phyloP scores from a whole-genome alignment of 2,797 vertebrate genomes.

The Myripristis murdjan region DNA sequence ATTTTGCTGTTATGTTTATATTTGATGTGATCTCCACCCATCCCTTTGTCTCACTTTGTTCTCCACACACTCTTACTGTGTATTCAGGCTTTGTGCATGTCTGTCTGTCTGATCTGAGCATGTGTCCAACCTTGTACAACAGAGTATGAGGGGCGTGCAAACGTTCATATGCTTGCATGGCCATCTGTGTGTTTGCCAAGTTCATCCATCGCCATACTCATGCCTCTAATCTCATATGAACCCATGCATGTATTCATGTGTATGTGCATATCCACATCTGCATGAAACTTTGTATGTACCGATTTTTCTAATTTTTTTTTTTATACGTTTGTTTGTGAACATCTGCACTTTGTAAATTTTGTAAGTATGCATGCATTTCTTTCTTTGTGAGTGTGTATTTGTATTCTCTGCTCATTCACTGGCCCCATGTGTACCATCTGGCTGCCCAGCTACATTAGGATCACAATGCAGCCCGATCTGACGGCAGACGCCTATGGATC shows the following conservation, averaged over 20 bases:
- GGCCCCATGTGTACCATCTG: conserved; percentile 67
- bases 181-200: conserved; percentile 66
- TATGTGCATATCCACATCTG: conserved; percentile 21
- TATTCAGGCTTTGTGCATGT: not conserved
- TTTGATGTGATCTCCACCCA: not conserved
- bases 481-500: conserved; percentile 42
- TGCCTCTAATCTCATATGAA: conserved; percentile 35
- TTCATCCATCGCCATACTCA: conserved; percentile 14
- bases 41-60: conserved; percentile 1
- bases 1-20: not conserved
- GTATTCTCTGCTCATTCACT: conserved; percentile 29
- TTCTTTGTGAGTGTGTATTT: conserved; percentile 8
- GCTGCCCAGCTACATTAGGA: conserved; percentile 59
- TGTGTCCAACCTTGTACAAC: conserved; percentile 60
- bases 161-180: conserved; percentile 55
- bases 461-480: conserved; percentile 51
- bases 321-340: not conserved
- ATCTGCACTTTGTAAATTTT: conserved; percentile 9
- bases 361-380: conserved; percentile 8
- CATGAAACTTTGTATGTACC: not conserved
- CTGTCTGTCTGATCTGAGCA: conserved; percentile 56
- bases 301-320: not conserved
- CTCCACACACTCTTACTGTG: not conserved
- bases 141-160: conserved; percentile 60
- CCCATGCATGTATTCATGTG: conserved; percentile 16